Base-by-base conservation (phyloP, 2,797 vertebrate species). In the Coregonus ussuriensis region DNA sequence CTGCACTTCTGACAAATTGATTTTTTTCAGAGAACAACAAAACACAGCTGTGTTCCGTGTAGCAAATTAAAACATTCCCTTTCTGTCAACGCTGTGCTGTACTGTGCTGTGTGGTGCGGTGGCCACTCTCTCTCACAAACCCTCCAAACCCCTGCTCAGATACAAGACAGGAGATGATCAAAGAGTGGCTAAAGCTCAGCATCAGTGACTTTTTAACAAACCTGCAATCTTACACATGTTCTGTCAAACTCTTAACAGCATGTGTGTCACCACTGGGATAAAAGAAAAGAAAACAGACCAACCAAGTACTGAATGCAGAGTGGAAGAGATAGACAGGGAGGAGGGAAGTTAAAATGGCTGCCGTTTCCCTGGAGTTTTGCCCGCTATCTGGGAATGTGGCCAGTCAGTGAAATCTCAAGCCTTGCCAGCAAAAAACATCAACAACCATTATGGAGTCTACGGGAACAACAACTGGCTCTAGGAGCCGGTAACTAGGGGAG, bases 51-150 rank as follows among this genome's bases (percentile, higher is more conserved):
- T 85, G 83, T 83, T 86, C 76, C 41, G 74, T 72, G 81, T 77
- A 75, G 86, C 87, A 90, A 92, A 91, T 92, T 93, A 91, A 92
- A 92, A 91, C 84, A 91, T 89, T 88, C 82, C 84, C 72, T 74
- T 88, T 82, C 81, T 62, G 56, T 25, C n/a, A 6, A n/a, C 9
- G 0, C 56, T 62, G 9, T 47, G 9, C 9, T 47, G 41, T n/a
- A 6, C 56, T 59, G 18, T 21, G 56, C 6, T 1, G 56, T n/a
- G 18, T 21, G 4, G 56, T 21, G 56, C n/a, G 56, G 53, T 6
- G 3, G 15, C 80, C 82, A 76, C 15, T 79, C 70, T 83, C 80
- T 77, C 81, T 67, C 65, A 31, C 29, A 33, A 67, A 67, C 11
- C 70, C 9, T 47, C 41, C 41, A 47, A 47, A 47, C 72, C 41